Evolutionary conservation across 2,113 vertebrate species (phyloP).

Genomic region (Trogon melanurus): DNA sequence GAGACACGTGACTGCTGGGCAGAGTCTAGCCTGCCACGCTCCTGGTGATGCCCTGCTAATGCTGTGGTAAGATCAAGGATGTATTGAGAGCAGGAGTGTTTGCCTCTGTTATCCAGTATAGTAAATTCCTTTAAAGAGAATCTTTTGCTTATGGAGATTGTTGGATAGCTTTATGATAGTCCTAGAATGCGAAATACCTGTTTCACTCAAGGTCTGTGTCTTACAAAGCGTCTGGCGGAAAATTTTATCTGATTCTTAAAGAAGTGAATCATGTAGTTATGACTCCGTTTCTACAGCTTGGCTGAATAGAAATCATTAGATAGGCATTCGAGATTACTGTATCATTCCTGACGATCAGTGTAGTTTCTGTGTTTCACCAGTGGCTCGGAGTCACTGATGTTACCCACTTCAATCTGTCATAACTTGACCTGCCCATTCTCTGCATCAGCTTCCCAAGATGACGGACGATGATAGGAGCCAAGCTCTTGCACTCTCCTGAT

Average conservation of each 20-base stretch:
- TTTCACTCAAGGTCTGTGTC: background rate
- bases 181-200: background rate
- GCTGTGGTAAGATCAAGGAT: too few species aligned
- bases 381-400: background rate
- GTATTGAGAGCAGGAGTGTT: background rate
- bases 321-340: slow-evolving; percentile 17
- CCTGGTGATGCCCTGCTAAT: background rate
- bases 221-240: background rate
- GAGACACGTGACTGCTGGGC: background rate
- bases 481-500: background rate
- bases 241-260: background rate
- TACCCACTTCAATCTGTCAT: background rate
- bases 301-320: slow-evolving; percentile 32
- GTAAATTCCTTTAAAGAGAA: background rate
- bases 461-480: rapidly evolving
- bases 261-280: background rate
- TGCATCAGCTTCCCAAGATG: background rate
- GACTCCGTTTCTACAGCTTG: background rate
- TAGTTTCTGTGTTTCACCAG: background rate
- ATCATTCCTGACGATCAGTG: background rate
- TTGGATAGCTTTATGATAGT: background rate
- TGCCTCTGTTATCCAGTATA: background rate
- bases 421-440: background rate
- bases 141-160: background rate
- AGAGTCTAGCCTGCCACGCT: background rate